Conservation (phyloP, 2,888 invertebrate species). For the Aphodius granarius region DNA sequence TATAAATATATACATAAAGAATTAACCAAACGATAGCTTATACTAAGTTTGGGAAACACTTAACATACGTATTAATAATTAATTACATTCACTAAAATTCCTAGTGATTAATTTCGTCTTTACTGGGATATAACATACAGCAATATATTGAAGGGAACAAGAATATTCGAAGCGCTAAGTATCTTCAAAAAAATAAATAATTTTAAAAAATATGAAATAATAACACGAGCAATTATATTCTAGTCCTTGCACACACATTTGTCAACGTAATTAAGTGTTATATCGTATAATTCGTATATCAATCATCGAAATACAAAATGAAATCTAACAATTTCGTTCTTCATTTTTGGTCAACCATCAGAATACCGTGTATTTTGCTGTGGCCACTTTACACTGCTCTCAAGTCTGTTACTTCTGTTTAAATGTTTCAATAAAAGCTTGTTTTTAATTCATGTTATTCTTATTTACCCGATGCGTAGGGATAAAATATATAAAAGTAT, state of each 20-base stretch:
- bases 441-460: conserved; percentile 14
- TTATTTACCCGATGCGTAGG: background rate
- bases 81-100: conserved; percentile 16
- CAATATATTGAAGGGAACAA: conserved; percentile 31
- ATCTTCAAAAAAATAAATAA: background rate
- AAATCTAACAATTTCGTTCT: conserved; percentile 16
- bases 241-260: conserved; percentile 27
- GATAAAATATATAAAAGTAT: background rate
- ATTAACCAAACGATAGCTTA: background rate
- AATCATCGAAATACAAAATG: conserved; percentile 11
- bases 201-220: background rate
- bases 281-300: conserved; percentile 9
- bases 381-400: conserved; percentile 18
- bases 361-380: conserved; percentile 25
- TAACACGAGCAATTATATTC: conserved; percentile 26
- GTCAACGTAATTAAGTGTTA: conserved; percentile 20
- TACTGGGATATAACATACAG: conserved; percentile 17
- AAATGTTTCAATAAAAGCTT: conserved; percentile 23
- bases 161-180: conserved; percentile 18
- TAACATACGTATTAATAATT: background rate
- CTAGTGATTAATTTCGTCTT: background rate
- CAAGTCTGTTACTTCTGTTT: conserved; percentile 14
- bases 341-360: conserved; percentile 7
- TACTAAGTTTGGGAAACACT: conserved; percentile 7
- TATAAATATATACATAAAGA: background rate